Evolutionary conservation across 2,113 vertebrate species (phyloP), one percentile per base, ranked within the genome.

Genomic region (Crypturellus undulatus): DNA sequence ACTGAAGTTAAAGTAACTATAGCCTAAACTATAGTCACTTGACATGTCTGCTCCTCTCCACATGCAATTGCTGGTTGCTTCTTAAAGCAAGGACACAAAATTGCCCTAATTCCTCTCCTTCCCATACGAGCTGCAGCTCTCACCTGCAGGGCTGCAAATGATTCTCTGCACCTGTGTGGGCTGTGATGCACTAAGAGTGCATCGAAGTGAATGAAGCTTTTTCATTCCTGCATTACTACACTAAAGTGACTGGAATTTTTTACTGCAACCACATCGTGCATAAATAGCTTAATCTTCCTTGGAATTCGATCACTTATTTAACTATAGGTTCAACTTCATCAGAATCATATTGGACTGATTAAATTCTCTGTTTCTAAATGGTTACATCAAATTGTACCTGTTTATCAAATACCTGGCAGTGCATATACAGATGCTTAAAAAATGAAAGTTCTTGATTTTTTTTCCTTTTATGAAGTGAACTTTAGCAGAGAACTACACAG

Each of bases 1-100:
- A 76, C 30, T 45, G 20, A 19, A 30, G 16, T 12, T 83, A 10
- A 80, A 76, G 36, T 0, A 0, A 14, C 49, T 15, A 73, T n/a
- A 69, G n/a, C 26, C 26, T 58, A n/a, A 84, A 73, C 16, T 70
- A 17, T 62, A 58, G 25, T 42, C 65, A 77, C 12, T 28, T 69
- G 79, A 40, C 21, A 42, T 17, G 25, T 54, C 36, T 79, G 24
- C 28, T 78, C 56, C 36, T 89, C 32, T 77, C 26, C 10, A 10
- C 42, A 21, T n/a, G 26, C 12, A 9, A 63, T 52, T 70, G n/a
- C 60, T 70, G 25, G 28, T n/a, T 59, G 19, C 24, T 59, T 34
- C 67, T 40, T 47, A 70, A 84, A 81, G 26, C 65, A 70, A 28
- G 8, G 25, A 70, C 40, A 52, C 10, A 64, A 7, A 7, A 25